phyloP scores from a whole-genome alignment of 2,797 vertebrate species.

The Synaphobranchus kaupii region DNA sequence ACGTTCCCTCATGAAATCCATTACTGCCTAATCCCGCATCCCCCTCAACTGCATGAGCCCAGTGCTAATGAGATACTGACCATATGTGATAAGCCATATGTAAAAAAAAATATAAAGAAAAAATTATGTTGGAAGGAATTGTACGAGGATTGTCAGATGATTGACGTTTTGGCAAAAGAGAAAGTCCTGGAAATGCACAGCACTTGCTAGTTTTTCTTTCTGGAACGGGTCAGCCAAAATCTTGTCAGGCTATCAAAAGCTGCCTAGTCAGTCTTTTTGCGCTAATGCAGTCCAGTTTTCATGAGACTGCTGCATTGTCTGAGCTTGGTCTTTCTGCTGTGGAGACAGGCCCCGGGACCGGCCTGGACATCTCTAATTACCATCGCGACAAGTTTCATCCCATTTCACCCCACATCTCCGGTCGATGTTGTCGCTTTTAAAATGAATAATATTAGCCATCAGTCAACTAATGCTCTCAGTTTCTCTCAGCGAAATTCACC shows the following conservation, averaged over 20 bases:
- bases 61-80: slow-evolving; percentile 61
- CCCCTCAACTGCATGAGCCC: slow-evolving; percentile 45
- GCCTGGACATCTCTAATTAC: slow-evolving; percentile 11
- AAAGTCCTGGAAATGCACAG: slow-evolving; percentile 62
- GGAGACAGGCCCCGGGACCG: slow-evolving; percentile 23
- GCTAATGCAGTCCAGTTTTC: slow-evolving; percentile 66
- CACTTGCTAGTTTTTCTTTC: slow-evolving; percentile 72
- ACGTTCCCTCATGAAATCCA: background rate
- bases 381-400: background rate
- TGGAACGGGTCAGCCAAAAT: slow-evolving; percentile 61
- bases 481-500: background rate
- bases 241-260: slow-evolving; percentile 62
- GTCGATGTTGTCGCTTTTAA: background rate
- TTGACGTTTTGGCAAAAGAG: slow-evolving; percentile 68
- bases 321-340: slow-evolving; percentile 5
- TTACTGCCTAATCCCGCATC: slow-evolving; percentile 48
- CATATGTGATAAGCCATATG: slow-evolving; percentile 66
- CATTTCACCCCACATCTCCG: background rate
- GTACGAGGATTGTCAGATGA: slow-evolving; percentile 53
- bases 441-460: slow-evolving; percentile 11
- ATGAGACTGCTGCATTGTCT: background rate
- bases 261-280: slow-evolving; percentile 70
- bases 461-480: background rate
- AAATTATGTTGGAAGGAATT: slow-evolving; percentile 63
- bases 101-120: slow-evolving; percentile 19